A percentile compares a stretch with the other conserved stretches of the same genome.
Conservation (phyloP, 1,140 invertebrate genomes). For the Elysia chlorotica region DNA sequence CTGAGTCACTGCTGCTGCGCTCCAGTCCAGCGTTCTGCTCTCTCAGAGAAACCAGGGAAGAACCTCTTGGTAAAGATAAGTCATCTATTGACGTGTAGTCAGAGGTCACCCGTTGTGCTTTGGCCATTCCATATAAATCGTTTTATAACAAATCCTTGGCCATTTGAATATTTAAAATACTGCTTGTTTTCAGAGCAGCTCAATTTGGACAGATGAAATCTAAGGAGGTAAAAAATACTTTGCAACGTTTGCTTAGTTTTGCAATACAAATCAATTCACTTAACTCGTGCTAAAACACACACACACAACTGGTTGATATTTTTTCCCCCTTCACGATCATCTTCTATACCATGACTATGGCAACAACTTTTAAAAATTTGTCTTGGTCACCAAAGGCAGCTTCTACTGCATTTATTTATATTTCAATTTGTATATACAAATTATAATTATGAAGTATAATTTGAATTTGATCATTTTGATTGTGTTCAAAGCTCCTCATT, state of each 20-base stretch:
- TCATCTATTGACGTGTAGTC: slow-evolving; percentile 44
- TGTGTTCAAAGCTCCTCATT: no score
- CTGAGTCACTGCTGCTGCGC: slow-evolving; percentile 50
- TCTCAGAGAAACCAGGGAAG: slow-evolving; percentile 22
- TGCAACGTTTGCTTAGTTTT: background rate
- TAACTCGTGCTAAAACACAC: background rate
- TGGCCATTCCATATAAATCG: slow-evolving; percentile 28
- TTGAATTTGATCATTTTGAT: no score
- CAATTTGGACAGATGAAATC: background rate
- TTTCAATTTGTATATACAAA: no score
- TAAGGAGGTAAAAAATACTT: background rate
- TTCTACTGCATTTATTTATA: no score
- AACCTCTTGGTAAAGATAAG: slow-evolving; percentile 40
- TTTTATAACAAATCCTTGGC: background rate
- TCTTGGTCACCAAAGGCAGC: no score
- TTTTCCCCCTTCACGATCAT: no score
- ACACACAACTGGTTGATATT: no score
- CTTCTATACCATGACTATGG: no score
- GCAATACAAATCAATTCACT: background rate
- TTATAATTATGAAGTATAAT: no score
- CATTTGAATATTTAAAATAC: background rate
- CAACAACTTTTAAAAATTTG: no score
- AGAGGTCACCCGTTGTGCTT: slow-evolving; percentile 24
- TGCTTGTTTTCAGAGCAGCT: background rate
- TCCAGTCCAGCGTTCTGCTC: slow-evolving; percentile 32